Evolutionary conservation across 2,797 vertebrate species (phyloP), one percentile per base, ranked within the genome.

Genomic region (Ambastaia sidthimunki): DNA sequence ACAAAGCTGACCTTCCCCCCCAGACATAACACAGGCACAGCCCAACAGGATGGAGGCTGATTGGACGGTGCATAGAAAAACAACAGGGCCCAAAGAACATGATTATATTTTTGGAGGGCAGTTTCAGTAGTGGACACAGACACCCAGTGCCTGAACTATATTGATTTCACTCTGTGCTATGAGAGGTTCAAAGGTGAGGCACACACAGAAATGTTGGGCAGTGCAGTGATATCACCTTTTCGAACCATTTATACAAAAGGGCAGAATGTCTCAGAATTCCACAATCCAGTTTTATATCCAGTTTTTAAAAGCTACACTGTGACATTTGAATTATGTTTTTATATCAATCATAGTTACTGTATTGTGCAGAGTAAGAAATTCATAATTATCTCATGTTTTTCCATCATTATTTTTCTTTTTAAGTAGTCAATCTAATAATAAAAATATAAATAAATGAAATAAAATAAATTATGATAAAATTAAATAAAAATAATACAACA

Each of bases 21-120:
- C 90, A 98, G 96, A 94, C 96, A 96, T 92, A 98, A 97, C 94
- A 98, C 85, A 85, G 72, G 65, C 83, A 83, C 86, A 82, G 85
- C 88, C 88, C 86, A 85, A 86, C 92, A 91, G 90, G 92, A 92
- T 88, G 90, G 91, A 91, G 90, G 90, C 88, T 78, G 74, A 74
- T 83, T 78, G 84, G 82, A 82, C 65, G 65, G 78, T 82, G 86
- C 57, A 16, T 86, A 89, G 92, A 92, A 93, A 90, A 93, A 93
- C 90, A 93, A 93, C 91, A 93, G 18, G 2, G 77, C 82, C 84
- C 21, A 85, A 55, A 82, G 84, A 86, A 88, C 84, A 85, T 85
- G 85, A 90, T 62, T 78, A 69, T 74, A 23, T 78, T 74, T 78
- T 68, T 23, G 63, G 70, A 72, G 15, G 59, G 25, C 16, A 48